Conservation (phyloP, 2,113 vertebrate species). For the Otis tarda region DNA sequence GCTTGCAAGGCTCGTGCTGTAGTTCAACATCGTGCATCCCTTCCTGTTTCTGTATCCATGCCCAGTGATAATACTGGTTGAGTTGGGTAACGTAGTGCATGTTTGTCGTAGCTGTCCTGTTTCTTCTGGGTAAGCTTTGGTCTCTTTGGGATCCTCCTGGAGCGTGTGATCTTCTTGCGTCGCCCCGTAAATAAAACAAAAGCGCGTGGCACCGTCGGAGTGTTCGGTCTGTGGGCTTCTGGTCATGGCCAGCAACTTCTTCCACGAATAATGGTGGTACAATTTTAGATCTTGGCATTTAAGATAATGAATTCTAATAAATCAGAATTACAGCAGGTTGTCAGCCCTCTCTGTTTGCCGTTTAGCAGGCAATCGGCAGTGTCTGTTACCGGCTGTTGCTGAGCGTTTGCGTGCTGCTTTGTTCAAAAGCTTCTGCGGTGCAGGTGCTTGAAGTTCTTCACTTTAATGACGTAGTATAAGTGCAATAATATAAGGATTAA, state of each 20-base stretch:
- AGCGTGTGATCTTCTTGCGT: background rate
- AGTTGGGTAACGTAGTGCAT: background rate
- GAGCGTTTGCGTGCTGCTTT: background rate
- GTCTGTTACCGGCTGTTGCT: background rate
- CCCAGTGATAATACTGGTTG: accelerated
- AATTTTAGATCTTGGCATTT: background rate
- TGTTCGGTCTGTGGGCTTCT: background rate
- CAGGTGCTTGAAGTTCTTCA: background rate
- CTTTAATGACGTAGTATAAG: background rate
- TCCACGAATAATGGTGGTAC: background rate
- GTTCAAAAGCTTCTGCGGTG: background rate
- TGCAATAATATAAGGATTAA: background rate
- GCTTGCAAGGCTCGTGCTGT: background rate
- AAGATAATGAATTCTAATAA: background rate
- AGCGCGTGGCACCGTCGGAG: background rate
- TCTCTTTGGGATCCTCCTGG: background rate
- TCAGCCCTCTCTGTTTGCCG: background rate
- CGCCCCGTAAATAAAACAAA: no score
- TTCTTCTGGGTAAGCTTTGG: background rate
- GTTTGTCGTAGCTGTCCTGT: background rate
- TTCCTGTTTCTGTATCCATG: background rate
- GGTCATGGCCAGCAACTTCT: background rate
- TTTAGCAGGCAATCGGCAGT: background rate
- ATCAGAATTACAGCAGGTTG: background rate
- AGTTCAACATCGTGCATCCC: background rate